A percentile compares a stretch with the other conserved stretches of the same genome.
These are phyloP conservation scores for Equus przewalskii DNA, from an alignment of 2,113 vertebrate species.

Conservation along the genomic window DNA sequence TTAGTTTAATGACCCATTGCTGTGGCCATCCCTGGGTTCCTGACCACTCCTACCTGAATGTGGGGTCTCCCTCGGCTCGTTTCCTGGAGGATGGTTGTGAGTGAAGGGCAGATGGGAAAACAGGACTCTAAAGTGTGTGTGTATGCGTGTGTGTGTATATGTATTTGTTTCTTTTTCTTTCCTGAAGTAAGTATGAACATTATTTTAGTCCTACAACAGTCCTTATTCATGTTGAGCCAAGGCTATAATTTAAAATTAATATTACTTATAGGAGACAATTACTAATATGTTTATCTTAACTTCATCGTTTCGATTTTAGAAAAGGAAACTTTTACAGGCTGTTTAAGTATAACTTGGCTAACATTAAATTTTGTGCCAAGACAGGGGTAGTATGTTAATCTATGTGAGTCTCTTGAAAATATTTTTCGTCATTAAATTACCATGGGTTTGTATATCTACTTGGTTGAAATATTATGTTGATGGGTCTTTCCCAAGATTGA, in stretches of 20 bases:
- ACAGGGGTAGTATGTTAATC: neutral
- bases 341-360: neutral
- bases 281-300: neutral
- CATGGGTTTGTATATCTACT: neutral
- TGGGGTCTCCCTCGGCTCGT: neutral
- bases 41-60: neutral
- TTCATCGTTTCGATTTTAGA: constrained; percentile 13
- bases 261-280: constrained; percentile 1
- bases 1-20: neutral
- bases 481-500: constrained; percentile 22
- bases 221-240: neutral
- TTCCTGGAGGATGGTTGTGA: neutral
- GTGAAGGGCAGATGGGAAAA: neutral
- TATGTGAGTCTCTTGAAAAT: neutral
- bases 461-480: neutral
- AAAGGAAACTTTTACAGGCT: neutral
- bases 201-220: neutral
- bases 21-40: neutral
- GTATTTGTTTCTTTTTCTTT: neutral
- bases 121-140: neutral
- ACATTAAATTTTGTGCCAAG: neutral
- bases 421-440: neutral
- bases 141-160: neutral
- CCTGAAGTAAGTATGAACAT: neutral
- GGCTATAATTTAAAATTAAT: neutral